phyloP scores from a whole-genome alignment of 2,888 invertebrate species.

The Argyresthia albistria region DNA sequence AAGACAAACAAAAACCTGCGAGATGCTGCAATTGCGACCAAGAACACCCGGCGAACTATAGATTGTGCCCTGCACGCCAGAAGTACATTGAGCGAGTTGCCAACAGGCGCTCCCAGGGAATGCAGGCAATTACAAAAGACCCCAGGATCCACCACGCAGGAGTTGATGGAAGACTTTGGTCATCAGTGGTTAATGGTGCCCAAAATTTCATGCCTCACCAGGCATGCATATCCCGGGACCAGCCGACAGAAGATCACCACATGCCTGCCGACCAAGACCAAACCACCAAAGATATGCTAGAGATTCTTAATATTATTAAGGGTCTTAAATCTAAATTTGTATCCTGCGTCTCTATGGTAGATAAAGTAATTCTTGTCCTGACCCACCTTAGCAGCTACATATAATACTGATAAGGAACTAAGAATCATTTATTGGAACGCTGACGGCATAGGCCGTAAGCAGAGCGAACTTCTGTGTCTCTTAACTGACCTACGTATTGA shows the following conservation, averaged over 20 bases:
- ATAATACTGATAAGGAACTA: not conserved
- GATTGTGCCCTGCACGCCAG: not conserved
- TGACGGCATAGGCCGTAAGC: too few species aligned
- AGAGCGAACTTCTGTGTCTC: too few species aligned
- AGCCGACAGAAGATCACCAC: not conserved
- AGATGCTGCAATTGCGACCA: not conserved
- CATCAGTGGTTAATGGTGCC: not conserved
- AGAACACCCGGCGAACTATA: not conserved
- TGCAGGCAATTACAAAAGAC: not conserved
- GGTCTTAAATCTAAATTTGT: not conserved
- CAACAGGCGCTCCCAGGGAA: not conserved
- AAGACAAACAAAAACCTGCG: not conserved
- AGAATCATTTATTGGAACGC: too few species aligned
- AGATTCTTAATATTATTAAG: too few species aligned
- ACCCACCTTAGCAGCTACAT: not conserved
- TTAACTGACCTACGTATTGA: too few species aligned
- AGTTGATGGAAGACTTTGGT: not conserved
- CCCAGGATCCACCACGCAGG: not conserved
- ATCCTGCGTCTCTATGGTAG: not conserved
- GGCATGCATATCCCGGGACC: not conserved
- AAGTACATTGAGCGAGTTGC: not conserved
- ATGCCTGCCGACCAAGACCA: not conserved
- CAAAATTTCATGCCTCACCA: not conserved
- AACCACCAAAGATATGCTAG: not conserved
- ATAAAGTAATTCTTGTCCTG: not conserved